Evolutionary conservation across 2,888 invertebrate species (phyloP).

Genomic region (Aporophyla nigra): DNA sequence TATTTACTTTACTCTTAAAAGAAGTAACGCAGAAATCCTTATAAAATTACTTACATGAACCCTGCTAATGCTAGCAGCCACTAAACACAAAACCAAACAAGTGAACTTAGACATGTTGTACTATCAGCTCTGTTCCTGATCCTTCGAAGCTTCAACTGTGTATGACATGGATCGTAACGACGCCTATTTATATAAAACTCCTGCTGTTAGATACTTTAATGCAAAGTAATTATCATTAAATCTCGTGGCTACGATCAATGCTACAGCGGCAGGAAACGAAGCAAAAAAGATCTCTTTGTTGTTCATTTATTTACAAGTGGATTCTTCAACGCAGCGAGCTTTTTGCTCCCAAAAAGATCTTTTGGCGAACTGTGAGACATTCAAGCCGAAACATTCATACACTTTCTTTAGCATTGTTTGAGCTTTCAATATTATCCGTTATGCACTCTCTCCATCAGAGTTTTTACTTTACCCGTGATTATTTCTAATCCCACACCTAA

Average conservation of each 20-base stretch:
- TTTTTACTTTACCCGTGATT: not conserved
- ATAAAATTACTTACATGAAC: constrained; percentile 50
- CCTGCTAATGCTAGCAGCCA: constrained; percentile 45
- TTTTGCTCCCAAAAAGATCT: not conserved
- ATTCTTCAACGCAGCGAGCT: constrained; percentile 10
- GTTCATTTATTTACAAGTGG: constrained; percentile 20
- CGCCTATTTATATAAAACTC: constrained; percentile 59
- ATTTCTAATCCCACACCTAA: not conserved
- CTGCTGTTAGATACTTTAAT: constrained; percentile 35
- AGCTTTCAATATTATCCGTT: not conserved
- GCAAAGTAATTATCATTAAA: constrained; percentile 60
- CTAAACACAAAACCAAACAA: constrained; percentile 43
- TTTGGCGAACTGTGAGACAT: not conserved
- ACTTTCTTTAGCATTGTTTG: not conserved
- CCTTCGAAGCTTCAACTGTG: constrained; percentile 46
- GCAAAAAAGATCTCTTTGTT: constrained; percentile 45
- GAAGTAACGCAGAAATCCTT: not conserved
- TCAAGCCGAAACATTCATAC: not conserved
- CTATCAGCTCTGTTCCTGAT: constrained; percentile 28
- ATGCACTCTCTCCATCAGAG: not conserved
- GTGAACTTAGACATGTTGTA: constrained; percentile 52
- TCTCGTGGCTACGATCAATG: constrained; percentile 48
- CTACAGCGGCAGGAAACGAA: constrained; percentile 37
- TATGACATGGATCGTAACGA: constrained; percentile 34
- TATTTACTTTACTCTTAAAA: not conserved